Percentiles rank a stretch among this genome's conserved stretches.
Conservation (phyloP, 2,888 invertebrate species). For the Cheiracanthium punctorium region DNA sequence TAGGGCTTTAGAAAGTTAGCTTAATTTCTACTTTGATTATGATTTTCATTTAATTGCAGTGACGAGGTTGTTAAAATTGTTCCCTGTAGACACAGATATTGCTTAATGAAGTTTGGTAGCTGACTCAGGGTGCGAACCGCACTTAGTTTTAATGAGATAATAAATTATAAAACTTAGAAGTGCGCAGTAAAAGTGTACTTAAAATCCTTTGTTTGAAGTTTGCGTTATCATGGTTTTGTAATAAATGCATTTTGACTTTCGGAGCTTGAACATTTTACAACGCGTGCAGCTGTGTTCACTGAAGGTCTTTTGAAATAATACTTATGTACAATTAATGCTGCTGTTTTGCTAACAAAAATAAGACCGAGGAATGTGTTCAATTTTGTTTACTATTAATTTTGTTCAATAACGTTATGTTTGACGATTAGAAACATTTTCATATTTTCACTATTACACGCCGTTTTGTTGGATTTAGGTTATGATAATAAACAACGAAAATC, state of each 20-base stretch:
- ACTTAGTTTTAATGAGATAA: neutral
- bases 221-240: neutral
- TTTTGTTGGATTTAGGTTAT: no score
- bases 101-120: neutral
- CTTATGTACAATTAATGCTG: no score
- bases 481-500: no score
- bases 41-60: conserved; percentile 8
- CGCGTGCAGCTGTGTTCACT: no score
- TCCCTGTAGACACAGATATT: neutral
- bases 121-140: neutral
- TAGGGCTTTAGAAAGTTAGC: neutral
- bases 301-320: no score
- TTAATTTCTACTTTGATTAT: neutral
- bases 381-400: no score
- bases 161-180: neutral
- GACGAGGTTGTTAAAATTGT: conserved; percentile 1
- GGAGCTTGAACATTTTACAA: no score
- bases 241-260: neutral
- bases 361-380: no score
- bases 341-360: no score
- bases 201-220: neutral
- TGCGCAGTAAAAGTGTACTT: neutral
- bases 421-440: no score
- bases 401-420: no score
- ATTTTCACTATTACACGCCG: no score